phyloP scores from a whole-genome alignment of 2,113 vertebrate genomes.

The Alligator sinensis region DNA sequence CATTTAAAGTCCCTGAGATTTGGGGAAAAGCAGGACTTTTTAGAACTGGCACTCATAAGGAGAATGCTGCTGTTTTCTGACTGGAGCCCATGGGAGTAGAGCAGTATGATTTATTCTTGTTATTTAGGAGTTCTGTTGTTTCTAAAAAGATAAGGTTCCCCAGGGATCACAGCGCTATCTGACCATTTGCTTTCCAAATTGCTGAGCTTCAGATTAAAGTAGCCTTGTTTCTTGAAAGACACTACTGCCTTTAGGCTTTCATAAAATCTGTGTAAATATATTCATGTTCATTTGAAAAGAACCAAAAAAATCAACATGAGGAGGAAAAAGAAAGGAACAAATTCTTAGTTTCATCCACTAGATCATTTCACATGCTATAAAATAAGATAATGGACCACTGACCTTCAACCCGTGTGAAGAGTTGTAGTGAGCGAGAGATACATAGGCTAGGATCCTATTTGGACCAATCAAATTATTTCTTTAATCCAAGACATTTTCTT shows the following conservation, averaged over 20 bases:
- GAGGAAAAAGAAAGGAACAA: neutral
- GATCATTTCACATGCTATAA: neutral
- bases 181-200: constrained; percentile 70
- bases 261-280: constrained; percentile 56
- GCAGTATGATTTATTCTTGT: constrained; percentile 50
- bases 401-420: constrained; percentile 14
- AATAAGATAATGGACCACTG: constrained; percentile 9
- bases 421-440: neutral
- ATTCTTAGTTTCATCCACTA: constrained; percentile 34
- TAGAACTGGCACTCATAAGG: constrained; percentile 49
- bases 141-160: constrained; percentile 69
- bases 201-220: constrained; percentile 72
- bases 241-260: constrained; percentile 74
- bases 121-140: constrained; percentile 55
- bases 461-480: neutral
- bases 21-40: constrained; percentile 61
- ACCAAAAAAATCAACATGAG: neutral
- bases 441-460: constrained; percentile 7
- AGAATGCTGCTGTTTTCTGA: constrained; percentile 36
- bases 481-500: constrained; percentile 29
- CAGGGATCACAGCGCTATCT: constrained; percentile 69
- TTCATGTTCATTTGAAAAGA: constrained; percentile 67
- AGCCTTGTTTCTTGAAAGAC: constrained; percentile 71
- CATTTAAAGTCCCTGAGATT: constrained; percentile 34
- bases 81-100: constrained; percentile 37